phyloP scores from a whole-genome alignment of 2,888 invertebrate genomes.

The Emmelina monodactyla region DNA sequence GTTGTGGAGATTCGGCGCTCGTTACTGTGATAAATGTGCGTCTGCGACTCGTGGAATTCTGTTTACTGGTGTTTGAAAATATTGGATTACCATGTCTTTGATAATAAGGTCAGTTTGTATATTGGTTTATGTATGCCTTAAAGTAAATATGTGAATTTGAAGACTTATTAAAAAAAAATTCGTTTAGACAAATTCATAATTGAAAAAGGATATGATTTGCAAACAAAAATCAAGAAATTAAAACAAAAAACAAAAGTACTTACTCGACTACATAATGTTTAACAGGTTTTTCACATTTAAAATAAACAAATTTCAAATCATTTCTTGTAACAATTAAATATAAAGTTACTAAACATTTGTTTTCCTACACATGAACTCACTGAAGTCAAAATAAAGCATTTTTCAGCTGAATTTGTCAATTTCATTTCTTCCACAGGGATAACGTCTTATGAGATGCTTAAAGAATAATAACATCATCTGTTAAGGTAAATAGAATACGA shows the following conservation, averaged over 20 bases:
- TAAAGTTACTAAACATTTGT: too few species aligned
- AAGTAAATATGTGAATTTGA: too few species aligned
- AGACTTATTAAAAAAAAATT: too few species aligned
- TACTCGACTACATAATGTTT: background rate
- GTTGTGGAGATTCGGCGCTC: conserved; percentile 57
- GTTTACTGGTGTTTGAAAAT: too few species aligned
- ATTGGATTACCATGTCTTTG: too few species aligned
- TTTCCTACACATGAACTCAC: too few species aligned
- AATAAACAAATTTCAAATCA: conserved; percentile 11
- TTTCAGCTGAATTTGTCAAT: conserved; percentile 24
- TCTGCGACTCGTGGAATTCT: conserved; percentile 40
- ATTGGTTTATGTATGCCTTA: too few species aligned
- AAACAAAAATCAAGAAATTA: background rate
- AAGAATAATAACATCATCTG: conserved; percentile 49
- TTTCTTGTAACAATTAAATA: too few species aligned
- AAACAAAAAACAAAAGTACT: too few species aligned
- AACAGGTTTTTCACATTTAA: background rate
- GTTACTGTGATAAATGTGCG: conserved; percentile 59
- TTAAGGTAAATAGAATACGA: conserved; percentile 57
- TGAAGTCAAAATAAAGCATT: background rate
- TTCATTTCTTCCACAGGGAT: conserved; percentile 20
- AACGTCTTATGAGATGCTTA: conserved; percentile 31
- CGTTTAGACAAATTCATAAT: too few species aligned
- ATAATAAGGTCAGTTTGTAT: too few species aligned
- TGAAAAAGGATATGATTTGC: background rate